Evolutionary conservation across 2,113 vertebrate species (phyloP), one percentile per base, ranked within the genome.

Genomic region (Pygoscelis adeliae): DNA sequence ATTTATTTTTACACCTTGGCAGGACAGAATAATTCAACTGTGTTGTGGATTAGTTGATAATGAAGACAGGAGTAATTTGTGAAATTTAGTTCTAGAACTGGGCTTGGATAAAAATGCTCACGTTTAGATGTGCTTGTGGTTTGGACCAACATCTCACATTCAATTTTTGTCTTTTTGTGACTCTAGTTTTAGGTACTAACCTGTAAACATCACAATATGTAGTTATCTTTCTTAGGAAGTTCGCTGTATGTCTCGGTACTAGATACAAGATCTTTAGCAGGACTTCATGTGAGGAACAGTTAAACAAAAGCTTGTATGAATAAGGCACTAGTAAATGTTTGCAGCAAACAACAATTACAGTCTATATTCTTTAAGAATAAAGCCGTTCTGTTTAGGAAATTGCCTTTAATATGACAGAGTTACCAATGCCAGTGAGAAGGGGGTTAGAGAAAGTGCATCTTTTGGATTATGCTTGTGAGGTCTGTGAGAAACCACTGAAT

Each of bases 241-340:
- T 96, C 0, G 3, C 59, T 93, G 72, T 87, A 77, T 81, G 84
- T 63, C 61, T 67, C 76, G 38, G 40, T 65, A 80, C n/a, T 44
- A 80, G 82, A 55, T 73, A 71, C 21, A 87, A 69, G 65, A 94
- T 58, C 47, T 91, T 95, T 86, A 92, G 76, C 79, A 93, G 84
- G 90, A 89, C 63, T 96, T 86, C 5, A 69, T 5, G 9, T 56
- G 65, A 95, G 49, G 70, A 96, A 91, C 74, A 81, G 72, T 91
- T 94, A 84, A 97, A 97, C 80, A 92, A 96, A 87, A 81, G 26
- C 53, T 88, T 67, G 69, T 89, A 93, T 78, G 89, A 96, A 81
- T 97, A 98, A 98, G 98, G 97, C 97, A 97, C 97, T 97, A 96
- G 92, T 97, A 92, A 97, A 94, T 91, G 83, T 95, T 92, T 95